Percentiles rank a stretch among this genome's conserved stretches.
phyloP scores from a whole-genome alignment of 2,888 invertebrate genomes.

The Limnephilus rhombicus region DNA sequence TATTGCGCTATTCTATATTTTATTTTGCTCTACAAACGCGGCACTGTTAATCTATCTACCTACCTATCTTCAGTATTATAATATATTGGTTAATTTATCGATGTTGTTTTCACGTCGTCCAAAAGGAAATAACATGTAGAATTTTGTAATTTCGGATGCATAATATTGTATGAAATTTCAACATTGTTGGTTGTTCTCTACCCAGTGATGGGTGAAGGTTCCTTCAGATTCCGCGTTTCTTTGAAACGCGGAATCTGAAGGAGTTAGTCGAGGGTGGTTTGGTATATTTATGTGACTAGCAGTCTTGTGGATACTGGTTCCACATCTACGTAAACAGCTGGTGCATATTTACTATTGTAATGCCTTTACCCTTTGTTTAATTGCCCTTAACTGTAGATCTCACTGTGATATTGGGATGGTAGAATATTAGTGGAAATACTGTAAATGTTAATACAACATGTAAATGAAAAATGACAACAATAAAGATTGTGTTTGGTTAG shows the following conservation, averaged over 20 bases:
- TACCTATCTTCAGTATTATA: background rate
- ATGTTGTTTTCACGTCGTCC: background rate
- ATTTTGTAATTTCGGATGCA: conserved; percentile 1
- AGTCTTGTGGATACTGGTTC: background rate
- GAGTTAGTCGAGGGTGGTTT: too few relatives aligned
- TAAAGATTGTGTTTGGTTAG: too few relatives aligned
- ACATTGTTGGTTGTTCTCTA: background rate
- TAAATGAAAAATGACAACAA: too few relatives aligned
- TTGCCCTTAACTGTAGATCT: too few relatives aligned
- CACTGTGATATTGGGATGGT: too few relatives aligned
- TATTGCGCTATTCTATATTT: background rate
- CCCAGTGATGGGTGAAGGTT: background rate
- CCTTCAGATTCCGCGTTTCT: background rate
- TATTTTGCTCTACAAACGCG: background rate
- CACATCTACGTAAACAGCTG: background rate
- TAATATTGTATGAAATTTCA: background rate
- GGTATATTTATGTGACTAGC: too few relatives aligned
- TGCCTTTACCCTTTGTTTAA: too few relatives aligned
- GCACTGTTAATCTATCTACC: background rate
- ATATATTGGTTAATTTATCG: background rate
- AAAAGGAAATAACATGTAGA: background rate
- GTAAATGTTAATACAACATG: too few relatives aligned
- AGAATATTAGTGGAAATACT: too few relatives aligned
- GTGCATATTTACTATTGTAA: background rate
- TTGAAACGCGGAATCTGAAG: too few relatives aligned